A percentile compares a stretch with the other conserved stretches of the same genome.
Conservation (phyloP, 2,888 invertebrate genomes). For the Nemoura dubitans region DNA sequence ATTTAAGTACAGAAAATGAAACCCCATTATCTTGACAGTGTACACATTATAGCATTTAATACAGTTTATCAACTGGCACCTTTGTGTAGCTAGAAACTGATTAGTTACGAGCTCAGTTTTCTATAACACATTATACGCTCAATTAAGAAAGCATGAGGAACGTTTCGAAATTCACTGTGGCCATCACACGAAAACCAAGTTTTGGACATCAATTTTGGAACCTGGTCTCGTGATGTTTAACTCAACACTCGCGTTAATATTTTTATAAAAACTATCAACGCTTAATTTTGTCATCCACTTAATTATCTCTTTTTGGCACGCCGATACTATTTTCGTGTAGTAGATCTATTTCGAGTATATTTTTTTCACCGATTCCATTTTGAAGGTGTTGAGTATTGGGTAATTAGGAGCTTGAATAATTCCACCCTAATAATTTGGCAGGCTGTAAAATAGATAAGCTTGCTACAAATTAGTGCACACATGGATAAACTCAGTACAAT, state of each 20-base stretch:
- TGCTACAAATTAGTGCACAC: too few species aligned
- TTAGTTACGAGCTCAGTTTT: too few species aligned
- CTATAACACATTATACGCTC: too few species aligned
- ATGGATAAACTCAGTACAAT: too few species aligned
- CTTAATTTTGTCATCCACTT: neutral
- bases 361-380: neutral
- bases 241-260: neutral
- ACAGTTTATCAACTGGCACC: too few species aligned
- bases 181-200: neutral
- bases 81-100: too few species aligned
- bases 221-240: neutral
- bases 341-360: neutral
- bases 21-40: too few species aligned
- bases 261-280: neutral
- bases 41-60: too few species aligned
- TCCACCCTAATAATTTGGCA: neutral
- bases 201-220: neutral
- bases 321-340: neutral
- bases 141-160: too few species aligned
- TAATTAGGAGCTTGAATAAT: neutral
- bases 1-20: too few species aligned
- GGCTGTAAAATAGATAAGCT: neutral
- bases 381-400: slow-evolving; percentile 7
- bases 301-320: neutral
- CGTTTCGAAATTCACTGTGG: too few species aligned